phyloP scores from a whole-genome alignment of 1,140 invertebrate genomes.

The Uloborus diversus region DNA sequence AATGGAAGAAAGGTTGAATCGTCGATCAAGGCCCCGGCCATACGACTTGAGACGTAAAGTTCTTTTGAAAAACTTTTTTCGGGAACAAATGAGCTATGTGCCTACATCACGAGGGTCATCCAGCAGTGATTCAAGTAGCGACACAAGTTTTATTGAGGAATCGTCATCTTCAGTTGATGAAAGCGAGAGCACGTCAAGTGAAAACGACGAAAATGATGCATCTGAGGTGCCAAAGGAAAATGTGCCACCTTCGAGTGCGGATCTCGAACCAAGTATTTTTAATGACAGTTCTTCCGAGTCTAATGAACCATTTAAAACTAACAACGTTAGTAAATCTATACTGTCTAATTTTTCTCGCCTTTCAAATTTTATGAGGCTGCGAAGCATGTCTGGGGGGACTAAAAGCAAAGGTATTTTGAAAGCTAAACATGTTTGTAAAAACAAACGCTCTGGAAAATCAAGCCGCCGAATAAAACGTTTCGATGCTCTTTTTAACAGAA shows the following conservation, averaged over 20 bases:
- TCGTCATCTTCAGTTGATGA: not conserved
- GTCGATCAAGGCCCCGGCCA: conserved; percentile 1
- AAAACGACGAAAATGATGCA: not conserved
- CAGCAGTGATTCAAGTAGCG: not conserved
- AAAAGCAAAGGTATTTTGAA: conserved; percentile 8
- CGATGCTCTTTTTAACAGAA: not conserved
- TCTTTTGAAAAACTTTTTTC: conserved; percentile 36
- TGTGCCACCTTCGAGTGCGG: too few species aligned
- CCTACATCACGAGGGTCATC: not conserved
- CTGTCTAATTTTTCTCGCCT: not conserved
- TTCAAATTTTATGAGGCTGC: not conserved
- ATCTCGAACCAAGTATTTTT: too few species aligned
- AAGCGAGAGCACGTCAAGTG: not conserved
- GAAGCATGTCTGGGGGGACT: not conserved
- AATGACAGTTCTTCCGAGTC: not conserved
- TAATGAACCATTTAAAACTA: not conserved
- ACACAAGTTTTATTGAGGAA: not conserved
- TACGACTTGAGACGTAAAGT: conserved; percentile 48
- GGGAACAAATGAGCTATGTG: conserved; percentile 27
- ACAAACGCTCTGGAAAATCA: not conserved
- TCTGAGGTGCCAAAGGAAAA: too few species aligned
- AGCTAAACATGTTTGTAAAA: conserved; percentile 7
- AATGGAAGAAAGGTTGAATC: conserved; percentile 2
- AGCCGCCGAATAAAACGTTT: not conserved
- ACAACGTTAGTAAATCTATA: not conserved